Conservation (phyloP, 2,113 vertebrate genomes). For the Dolichotis patagonum region DNA sequence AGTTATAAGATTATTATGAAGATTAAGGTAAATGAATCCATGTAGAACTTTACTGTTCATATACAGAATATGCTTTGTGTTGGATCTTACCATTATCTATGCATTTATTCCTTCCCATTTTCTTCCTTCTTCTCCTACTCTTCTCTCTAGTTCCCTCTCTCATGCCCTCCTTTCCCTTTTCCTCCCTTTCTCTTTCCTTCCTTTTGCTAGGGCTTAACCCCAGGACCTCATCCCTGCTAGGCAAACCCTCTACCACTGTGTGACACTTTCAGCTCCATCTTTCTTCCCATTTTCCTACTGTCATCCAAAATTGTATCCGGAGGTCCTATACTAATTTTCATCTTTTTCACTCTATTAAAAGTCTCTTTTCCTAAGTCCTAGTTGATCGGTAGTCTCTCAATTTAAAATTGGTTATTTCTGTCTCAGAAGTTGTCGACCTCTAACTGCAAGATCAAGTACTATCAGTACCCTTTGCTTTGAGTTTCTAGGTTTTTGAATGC, state of each 20-base stretch:
- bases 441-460: not conserved
- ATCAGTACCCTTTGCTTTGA: slow-evolving; percentile 19
- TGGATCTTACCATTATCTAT: not conserved
- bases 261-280: not conserved
- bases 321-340: not conserved
- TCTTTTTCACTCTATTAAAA: slow-evolving; percentile 23
- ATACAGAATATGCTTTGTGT: not conserved
- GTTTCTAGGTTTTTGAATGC: slow-evolving; percentile 50
- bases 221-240: not conserved
- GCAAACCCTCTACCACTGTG: not conserved
- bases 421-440: not conserved
- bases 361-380: slow-evolving; percentile 7
- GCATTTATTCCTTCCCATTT: not conserved
- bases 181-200: not conserved
- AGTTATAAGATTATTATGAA: slow-evolving; percentile 7
- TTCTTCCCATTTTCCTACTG: not conserved
- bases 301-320: not conserved
- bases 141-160: not conserved
- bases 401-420: slow-evolving; percentile 37
- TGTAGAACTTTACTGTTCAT: not conserved
- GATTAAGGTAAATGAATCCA: slow-evolving; percentile 9
- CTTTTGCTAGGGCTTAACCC: not conserved
- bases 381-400: not conserved
- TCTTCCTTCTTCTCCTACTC: not conserved
- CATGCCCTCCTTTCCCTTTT: not conserved